These are phyloP conservation scores for Andrena camellia DNA, from an alignment of 2,888 invertebrate species.

Conservation along the genomic window DNA sequence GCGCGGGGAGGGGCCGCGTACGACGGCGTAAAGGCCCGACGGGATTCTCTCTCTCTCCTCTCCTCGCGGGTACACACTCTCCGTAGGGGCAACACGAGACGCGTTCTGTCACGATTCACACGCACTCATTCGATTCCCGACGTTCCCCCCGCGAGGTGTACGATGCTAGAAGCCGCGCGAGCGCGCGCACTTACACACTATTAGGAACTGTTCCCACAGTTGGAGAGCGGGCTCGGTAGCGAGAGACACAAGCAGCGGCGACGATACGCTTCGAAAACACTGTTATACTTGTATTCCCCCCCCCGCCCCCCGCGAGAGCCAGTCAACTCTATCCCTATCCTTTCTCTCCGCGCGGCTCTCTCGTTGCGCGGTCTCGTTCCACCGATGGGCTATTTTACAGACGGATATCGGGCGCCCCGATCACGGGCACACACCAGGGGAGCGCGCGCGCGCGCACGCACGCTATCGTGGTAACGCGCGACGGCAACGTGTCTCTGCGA, in stretches of 20 bases:
- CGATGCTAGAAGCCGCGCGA: conserved; percentile 34
- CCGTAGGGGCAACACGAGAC: conserved; percentile 40
- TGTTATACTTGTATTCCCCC: conserved; percentile 44
- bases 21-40: conserved; percentile 62
- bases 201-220: conserved; percentile 44
- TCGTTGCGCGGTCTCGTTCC: neutral
- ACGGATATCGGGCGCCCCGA: conserved; percentile 23
- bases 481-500: conserved; percentile 29
- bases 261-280: conserved; percentile 39
- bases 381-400: conserved; percentile 26
- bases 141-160: conserved; percentile 32
- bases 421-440: neutral
- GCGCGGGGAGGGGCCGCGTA: conserved; percentile 38
- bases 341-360: conserved; percentile 4
- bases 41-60: conserved; percentile 18
- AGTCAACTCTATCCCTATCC: conserved; percentile 32
- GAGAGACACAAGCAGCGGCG: conserved; percentile 19
- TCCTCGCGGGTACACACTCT: conserved; percentile 39
- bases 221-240: neutral
- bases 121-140: conserved; percentile 63
- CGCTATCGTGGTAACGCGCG: conserved; percentile 59
- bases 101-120: conserved; percentile 61
- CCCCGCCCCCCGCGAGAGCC: neutral
- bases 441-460: neutral
- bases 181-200: conserved; percentile 44